phyloP scores from a whole-genome alignment of 2,888 invertebrate species.

The Pycnomerus fuliginosus region DNA sequence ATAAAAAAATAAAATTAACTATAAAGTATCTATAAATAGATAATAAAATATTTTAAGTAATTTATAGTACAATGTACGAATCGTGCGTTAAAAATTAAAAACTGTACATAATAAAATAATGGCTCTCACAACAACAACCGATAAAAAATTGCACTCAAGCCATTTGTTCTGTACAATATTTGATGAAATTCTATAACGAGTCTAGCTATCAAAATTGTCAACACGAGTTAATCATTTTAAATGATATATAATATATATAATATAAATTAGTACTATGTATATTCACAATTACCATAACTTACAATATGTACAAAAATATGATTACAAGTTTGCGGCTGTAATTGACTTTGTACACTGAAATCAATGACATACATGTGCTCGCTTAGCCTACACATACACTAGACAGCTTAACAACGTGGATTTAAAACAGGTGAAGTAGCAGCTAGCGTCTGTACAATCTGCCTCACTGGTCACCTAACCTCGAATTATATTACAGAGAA shows the following conservation, averaged over 20 bases:
- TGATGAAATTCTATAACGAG: slow-evolving; percentile 53
- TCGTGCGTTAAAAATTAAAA: slow-evolving; percentile 38
- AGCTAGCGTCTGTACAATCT: slow-evolving; percentile 45
- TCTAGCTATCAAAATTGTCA: slow-evolving; percentile 55
- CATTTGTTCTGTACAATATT: slow-evolving; percentile 54
- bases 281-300: slow-evolving; percentile 55
- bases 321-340: slow-evolving; percentile 55
- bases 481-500: slow-evolving; percentile 28
- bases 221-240: slow-evolving; percentile 55
- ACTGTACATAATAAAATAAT: slow-evolving; percentile 48
- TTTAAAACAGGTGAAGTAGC: slow-evolving; percentile 47
- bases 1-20: slow-evolving; percentile 51
- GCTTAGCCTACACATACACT: slow-evolving; percentile 44
- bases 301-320: slow-evolving; percentile 61
- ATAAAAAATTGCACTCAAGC: slow-evolving; percentile 53
- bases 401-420: slow-evolving; percentile 48
- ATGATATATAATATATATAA: slow-evolving; percentile 44
- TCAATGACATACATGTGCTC: slow-evolving; percentile 37
- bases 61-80: slow-evolving; percentile 44
- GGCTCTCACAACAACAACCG: slow-evolving; percentile 49
- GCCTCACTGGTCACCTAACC: slow-evolving; percentile 43
- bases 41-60: slow-evolving; percentile 49
- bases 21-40: slow-evolving; percentile 44
- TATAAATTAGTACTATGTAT: slow-evolving; percentile 54
- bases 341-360: slow-evolving; percentile 59